Evolutionary conservation across 2,888 invertebrate species (phyloP).

Genomic region (Campoplex nolae): DNA sequence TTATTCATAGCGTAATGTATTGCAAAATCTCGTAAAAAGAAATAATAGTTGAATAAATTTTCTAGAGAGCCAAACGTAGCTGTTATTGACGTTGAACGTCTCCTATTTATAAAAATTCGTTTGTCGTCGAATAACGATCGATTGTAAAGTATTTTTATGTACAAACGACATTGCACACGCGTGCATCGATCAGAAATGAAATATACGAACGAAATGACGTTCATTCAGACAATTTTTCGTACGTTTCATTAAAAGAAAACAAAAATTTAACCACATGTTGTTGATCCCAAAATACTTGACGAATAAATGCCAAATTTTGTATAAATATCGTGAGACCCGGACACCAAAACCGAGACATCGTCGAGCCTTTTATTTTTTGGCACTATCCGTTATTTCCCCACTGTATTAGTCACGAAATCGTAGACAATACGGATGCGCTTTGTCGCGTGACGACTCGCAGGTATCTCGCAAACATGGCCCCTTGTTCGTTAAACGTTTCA

Average conservation of each 20-base stretch:
- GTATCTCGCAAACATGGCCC: background rate
- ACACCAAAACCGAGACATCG: background rate
- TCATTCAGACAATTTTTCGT: background rate
- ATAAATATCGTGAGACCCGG: constrained; percentile 39
- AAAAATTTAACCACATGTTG: background rate
- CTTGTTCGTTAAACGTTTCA: background rate
- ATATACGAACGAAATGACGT: background rate
- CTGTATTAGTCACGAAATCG: constrained; percentile 10
- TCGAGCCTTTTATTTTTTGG: constrained; percentile 6
- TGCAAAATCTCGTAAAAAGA: background rate
- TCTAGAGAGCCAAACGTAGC: background rate
- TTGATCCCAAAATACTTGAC: constrained; percentile 12
- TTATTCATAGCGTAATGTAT: background rate
- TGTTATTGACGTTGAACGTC: background rate
- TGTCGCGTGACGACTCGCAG: constrained; percentile 17
- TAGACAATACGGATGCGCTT: constrained; percentile 38
- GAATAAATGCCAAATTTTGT: constrained; percentile 31
- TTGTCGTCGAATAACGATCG: background rate
- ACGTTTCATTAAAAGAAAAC: background rate
- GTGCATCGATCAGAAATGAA: background rate
- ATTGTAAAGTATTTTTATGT: constrained; percentile 39
- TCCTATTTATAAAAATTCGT: constrained; percentile 11
- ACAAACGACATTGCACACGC: constrained; percentile 15
- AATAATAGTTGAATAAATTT: background rate
- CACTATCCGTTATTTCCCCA: constrained; percentile 20